Conservation (phyloP, 2,797 vertebrate genomes). For the Sciurus carolinensis region DNA sequence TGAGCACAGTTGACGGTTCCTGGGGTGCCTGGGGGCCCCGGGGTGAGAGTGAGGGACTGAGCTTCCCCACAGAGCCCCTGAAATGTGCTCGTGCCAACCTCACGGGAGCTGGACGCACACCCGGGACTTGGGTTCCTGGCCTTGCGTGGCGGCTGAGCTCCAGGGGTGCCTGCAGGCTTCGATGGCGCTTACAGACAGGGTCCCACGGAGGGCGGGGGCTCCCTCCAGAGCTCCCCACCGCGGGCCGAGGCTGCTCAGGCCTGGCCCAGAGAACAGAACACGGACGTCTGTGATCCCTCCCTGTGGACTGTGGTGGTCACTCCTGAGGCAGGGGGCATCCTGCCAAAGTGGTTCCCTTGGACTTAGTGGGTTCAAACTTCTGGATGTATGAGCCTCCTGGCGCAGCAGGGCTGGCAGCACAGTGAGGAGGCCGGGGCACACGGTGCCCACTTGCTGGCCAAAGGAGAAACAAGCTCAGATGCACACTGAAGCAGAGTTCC, state of each 20-base stretch:
- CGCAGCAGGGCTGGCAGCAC: neutral
- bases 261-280: conserved; percentile 2
- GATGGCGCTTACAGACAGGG: conserved; percentile 71
- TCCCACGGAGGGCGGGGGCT: conserved; percentile 54
- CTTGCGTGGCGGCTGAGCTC: conserved; percentile 51
- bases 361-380: neutral
- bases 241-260: conserved; percentile 61
- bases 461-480: neutral
- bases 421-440: neutral
- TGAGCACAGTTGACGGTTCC: too few species aligned
- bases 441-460: neutral
- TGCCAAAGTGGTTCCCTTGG: conserved; percentile 52
- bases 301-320: neutral
- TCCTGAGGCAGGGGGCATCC: conserved; percentile 38
- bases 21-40: too few species aligned
- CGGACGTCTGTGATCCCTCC: conserved; percentile 48
- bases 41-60: neutral
- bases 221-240: neutral
- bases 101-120: neutral
- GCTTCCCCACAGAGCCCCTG: neutral
- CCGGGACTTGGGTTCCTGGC: conserved; percentile 12
- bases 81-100: conserved; percentile 52
- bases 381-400: neutral
- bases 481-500: neutral
- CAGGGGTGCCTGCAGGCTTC: conserved; percentile 62